Evolutionary conservation across 1,140 invertebrate species (phyloP).

Genomic region (Drosophila kanapiae): DNA sequence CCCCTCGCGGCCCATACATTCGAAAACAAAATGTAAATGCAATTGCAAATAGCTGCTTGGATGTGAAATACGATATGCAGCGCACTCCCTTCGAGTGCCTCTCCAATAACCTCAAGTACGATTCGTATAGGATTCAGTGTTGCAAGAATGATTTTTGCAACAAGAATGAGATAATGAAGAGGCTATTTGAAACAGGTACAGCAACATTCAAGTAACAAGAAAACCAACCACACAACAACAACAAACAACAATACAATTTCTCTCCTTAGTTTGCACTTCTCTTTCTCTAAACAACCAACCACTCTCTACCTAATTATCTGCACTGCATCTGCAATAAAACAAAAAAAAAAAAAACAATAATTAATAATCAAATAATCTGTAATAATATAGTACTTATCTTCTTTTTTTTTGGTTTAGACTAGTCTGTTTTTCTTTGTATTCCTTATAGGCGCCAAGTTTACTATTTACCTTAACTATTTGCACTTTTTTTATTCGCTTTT

Average conservation of each 20-base stretch:
- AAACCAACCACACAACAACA: slow-evolving; percentile 37
- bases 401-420: slow-evolving; percentile 38
- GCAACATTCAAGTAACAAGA: slow-evolving; percentile 48
- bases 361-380: slow-evolving; percentile 49
- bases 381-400: slow-evolving; percentile 24
- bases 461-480: slow-evolving; percentile 43
- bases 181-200: slow-evolving; percentile 81
- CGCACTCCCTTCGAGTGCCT: slow-evolving; percentile 80
- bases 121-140: slow-evolving; percentile 82
- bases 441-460: slow-evolving; percentile 34
- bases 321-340: slow-evolving; percentile 51
- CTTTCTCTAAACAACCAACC: slow-evolving; percentile 43
- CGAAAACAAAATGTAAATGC: slow-evolving; percentile 28
- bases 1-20: slow-evolving; percentile 17
- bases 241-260: slow-evolving; percentile 39
- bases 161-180: slow-evolving; percentile 82
- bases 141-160: slow-evolving; percentile 84
- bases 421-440: slow-evolving; percentile 29
- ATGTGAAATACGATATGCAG: slow-evolving; percentile 78
- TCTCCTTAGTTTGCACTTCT: slow-evolving; percentile 67
- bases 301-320: slow-evolving; percentile 66
- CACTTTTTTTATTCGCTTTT: slow-evolving; percentile 43
- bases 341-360: slow-evolving; percentile 36
- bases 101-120: slow-evolving; percentile 65
- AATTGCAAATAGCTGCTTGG: slow-evolving; percentile 66